Evolutionary conservation across 92 coral and sea anemone species (phyloP).

Genomic region (Phenganax marumi): DNA sequence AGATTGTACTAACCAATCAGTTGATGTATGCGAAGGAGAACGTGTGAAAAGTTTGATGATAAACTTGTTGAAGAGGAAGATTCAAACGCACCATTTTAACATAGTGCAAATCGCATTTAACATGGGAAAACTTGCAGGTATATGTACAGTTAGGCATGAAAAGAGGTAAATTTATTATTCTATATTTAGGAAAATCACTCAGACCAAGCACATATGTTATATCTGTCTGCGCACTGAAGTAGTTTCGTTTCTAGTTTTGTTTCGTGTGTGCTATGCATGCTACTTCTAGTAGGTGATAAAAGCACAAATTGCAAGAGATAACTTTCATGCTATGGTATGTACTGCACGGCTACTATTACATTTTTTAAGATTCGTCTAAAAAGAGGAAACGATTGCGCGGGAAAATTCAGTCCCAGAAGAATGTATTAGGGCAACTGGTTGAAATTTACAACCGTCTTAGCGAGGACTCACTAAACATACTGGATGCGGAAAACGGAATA

Average conservation of each 20-base stretch:
- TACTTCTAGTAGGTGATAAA: background rate
- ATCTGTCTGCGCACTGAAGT: no score
- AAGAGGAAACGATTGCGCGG: conserved; percentile 12
- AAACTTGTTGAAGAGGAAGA: conserved; percentile 1
- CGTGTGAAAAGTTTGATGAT: conserved; percentile 7
- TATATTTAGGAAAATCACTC: no score
- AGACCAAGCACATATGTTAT: no score
- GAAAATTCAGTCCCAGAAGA: conserved; percentile 18
- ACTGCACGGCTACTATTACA: background rate
- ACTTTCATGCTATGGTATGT: background rate
- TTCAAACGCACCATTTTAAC: conserved; percentile 23
- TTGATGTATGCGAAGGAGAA: conserved; percentile 1
- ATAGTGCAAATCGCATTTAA: conserved; percentile 22
- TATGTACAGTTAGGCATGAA: background rate
- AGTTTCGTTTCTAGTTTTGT: no score
- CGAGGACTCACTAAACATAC: conserved; percentile 15
- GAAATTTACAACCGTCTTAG: background rate
- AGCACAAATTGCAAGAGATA: background rate
- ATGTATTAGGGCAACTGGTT: background rate
- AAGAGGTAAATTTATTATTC: background rate
- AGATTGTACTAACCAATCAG: background rate
- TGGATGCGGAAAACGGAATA: conserved; percentile 21
- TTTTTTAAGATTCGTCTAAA: conserved; percentile 8
- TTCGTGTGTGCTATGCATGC: no score
- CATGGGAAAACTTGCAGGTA: conserved; percentile 23